phyloP scores from a whole-genome alignment of 1,140 invertebrate species.

The Eciton burchellii region DNA sequence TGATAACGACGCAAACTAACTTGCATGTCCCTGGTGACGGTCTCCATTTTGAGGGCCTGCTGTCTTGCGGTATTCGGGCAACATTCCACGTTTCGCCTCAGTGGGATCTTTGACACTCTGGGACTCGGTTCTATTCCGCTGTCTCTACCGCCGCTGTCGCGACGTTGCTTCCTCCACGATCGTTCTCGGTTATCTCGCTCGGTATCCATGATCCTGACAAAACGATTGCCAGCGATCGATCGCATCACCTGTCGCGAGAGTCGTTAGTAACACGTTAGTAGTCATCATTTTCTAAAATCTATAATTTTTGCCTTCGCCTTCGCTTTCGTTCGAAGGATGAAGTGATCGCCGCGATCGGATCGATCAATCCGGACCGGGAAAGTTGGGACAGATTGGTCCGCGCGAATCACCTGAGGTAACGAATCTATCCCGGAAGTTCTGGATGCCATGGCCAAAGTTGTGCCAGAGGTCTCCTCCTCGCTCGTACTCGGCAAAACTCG shows the following conservation, averaged over 20 bases:
- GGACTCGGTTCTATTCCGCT: slow-evolving; percentile 85
- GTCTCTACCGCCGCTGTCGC: slow-evolving; percentile 82
- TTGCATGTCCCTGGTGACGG: slow-evolving; percentile 82
- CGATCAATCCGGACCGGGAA: no score
- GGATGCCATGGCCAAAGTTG: slow-evolving; percentile 22
- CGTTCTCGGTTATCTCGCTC: slow-evolving; percentile 64
- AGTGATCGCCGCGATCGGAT: no score
- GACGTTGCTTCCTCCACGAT: slow-evolving; percentile 77
- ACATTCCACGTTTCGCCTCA: slow-evolving; percentile 78
- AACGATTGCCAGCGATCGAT: slow-evolving; percentile 70
- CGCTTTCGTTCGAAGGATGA: no score
- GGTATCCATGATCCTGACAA: slow-evolving; percentile 71
- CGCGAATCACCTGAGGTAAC: slow-evolving; percentile 81
- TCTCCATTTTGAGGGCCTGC: slow-evolving; percentile 81
- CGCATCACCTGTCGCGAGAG: slow-evolving; percentile 69
- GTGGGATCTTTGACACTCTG: slow-evolving; percentile 82
- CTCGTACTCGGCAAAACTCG: slow-evolving; percentile 82
- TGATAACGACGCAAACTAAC: slow-evolving; percentile 89
- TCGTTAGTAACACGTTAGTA: no score
- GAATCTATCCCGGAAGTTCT: slow-evolving; percentile 73
- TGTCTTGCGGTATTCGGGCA: slow-evolving; percentile 82
- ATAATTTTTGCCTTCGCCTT: no score
- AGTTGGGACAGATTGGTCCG: no score
- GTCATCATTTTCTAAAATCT: no score
- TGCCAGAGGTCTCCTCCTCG: slow-evolving; percentile 79